A percentile compares a stretch with the other conserved stretches of the same genome.
phyloP scores from a whole-genome alignment of 2,888 invertebrate genomes.

The Trichopoda pennipes region DNA sequence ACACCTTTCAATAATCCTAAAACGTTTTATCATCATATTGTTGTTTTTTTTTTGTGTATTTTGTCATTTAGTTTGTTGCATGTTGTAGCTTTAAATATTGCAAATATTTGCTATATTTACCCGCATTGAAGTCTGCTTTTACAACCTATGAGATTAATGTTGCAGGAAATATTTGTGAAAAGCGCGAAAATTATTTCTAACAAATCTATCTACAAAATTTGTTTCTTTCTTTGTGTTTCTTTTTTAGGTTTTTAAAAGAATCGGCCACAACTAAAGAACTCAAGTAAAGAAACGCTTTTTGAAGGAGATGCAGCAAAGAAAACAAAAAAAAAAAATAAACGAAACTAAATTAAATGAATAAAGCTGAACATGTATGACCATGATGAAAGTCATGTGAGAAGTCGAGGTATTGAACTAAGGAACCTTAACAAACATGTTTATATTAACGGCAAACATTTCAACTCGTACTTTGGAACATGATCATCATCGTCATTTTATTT shows the following conservation, averaged over 20 bases:
- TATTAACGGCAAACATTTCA: constrained; percentile 8
- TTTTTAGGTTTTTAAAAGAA: background rate
- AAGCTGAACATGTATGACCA: constrained; percentile 42
- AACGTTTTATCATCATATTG: constrained; percentile 63
- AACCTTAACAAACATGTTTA: constrained; percentile 62
- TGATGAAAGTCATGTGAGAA: constrained; percentile 31
- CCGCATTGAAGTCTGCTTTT: constrained; percentile 60
- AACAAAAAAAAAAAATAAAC: background rate
- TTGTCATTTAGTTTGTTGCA: constrained; percentile 34
- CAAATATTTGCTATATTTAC: constrained; percentile 68
- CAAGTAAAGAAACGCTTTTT: no score
- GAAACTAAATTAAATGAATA: constrained; percentile 38
- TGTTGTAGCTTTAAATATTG: constrained; percentile 59
- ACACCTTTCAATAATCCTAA: constrained; percentile 66
- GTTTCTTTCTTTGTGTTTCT: constrained; percentile 1
- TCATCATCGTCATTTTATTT: constrained; percentile 39
- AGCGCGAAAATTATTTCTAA: constrained; percentile 69
- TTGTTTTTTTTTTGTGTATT: background rate
- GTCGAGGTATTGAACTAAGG: constrained; percentile 37
- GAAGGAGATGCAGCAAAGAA: background rate
- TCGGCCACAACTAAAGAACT: constrained; percentile 12
- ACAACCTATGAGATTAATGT: constrained; percentile 68
- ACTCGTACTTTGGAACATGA: constrained; percentile 47
- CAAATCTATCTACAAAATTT: constrained; percentile 66
- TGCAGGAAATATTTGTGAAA: constrained; percentile 69